Percentiles rank a stretch among this genome's conserved stretches.
Conservation (phyloP, 2,888 invertebrate genomes). For the Diaprepes abbreviatus region DNA sequence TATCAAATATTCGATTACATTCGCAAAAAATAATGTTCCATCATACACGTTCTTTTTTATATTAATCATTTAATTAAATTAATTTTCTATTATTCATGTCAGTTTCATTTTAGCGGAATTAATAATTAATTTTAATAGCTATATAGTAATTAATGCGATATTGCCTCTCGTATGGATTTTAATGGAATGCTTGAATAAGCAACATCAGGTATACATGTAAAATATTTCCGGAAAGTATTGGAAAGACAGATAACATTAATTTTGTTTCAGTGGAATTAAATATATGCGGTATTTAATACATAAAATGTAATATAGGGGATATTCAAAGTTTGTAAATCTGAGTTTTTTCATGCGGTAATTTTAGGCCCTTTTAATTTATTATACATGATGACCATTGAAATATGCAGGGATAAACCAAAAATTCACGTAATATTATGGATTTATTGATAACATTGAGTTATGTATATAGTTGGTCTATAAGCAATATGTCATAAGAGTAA, state of each 20-base stretch:
- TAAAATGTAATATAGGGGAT: background rate
- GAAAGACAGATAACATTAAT: constrained; percentile 1
- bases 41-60: background rate
- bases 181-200: background rate
- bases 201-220: background rate
- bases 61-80: background rate
- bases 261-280: background rate
- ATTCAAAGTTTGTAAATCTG: too few relatives aligned
- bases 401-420: too few relatives aligned
- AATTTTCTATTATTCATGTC: background rate
- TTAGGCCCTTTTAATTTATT: too few relatives aligned
- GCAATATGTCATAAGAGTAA: too few relatives aligned
- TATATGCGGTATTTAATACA: too few relatives aligned
- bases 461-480: too few relatives aligned
- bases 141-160: constrained; percentile 16
- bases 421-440: too few relatives aligned
- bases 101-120: background rate
- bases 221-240: constrained; percentile 1
- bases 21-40: background rate
- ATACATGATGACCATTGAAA: too few relatives aligned
- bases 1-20: background rate
- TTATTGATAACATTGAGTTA: too few relatives aligned
- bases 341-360: too few relatives aligned
- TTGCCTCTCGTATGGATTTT: constrained; percentile 1
- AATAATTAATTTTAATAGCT: constrained; percentile 19